Percentiles rank a stretch among this genome's conserved stretches.
These are phyloP conservation scores for Glaucopsyche alexis DNA, from an alignment of 2,888 invertebrate species.

Conservation along the genomic window DNA sequence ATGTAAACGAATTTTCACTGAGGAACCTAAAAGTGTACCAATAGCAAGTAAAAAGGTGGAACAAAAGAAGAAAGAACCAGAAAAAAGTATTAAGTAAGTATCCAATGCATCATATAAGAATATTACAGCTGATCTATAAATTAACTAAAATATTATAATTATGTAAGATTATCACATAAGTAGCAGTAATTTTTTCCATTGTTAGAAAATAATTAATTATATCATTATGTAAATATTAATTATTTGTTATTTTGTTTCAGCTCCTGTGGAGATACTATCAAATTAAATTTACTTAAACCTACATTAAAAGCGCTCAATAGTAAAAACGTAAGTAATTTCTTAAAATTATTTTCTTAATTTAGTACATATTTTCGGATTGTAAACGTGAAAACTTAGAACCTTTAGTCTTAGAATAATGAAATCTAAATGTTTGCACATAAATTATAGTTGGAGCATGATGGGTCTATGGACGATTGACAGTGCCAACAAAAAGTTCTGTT, in stretches of 20 bases:
- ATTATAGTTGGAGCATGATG: too few species aligned
- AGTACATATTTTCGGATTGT: not conserved
- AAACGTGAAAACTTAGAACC: too few species aligned
- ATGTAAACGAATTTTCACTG: constrained; percentile 85
- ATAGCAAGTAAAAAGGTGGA: constrained; percentile 70
- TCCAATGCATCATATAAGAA: constrained; percentile 15
- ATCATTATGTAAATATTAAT: not conserved
- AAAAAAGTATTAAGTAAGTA: constrained; percentile 58
- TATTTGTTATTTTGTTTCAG: constrained; percentile 51
- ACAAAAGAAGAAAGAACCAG: constrained; percentile 73
- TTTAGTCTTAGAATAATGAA: too few species aligned
- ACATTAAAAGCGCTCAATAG: constrained; percentile 55
- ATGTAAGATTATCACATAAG: too few species aligned
- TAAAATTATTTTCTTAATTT: not conserved
- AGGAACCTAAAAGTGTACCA: constrained; percentile 83
- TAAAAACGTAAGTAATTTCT: constrained; percentile 60
- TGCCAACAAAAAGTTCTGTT: too few species aligned
- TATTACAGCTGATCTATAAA: not conserved
- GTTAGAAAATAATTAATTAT: too few species aligned
- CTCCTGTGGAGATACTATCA: constrained; percentile 63
- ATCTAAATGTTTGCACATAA: too few species aligned
- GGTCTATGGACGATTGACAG: too few species aligned
- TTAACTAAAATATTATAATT: too few species aligned
- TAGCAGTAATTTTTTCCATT: too few species aligned
- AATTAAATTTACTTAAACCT: constrained; percentile 71